phyloP scores from a whole-genome alignment of 2,888 invertebrate genomes.

The Rhorus exstirpatorius region DNA sequence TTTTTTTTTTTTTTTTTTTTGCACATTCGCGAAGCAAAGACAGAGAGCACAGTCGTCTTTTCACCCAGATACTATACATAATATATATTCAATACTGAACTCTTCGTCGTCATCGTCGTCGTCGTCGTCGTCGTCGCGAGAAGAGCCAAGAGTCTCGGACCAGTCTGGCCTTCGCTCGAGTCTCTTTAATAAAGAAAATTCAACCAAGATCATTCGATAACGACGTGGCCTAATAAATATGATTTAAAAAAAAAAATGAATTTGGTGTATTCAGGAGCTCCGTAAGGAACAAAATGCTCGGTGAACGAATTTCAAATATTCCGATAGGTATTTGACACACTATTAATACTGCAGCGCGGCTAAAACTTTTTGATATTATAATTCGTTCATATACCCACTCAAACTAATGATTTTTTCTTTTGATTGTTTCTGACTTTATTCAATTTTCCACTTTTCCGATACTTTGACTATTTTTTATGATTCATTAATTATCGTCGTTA shows the following conservation, averaged over 20 bases:
- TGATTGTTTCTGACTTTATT: too few relatives aligned
- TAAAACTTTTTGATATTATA: background rate
- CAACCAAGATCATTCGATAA: background rate
- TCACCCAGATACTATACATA: slow-evolving; percentile 13
- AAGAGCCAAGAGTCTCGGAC: slow-evolving; percentile 4
- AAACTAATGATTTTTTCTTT: too few relatives aligned
- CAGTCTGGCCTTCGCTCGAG: background rate
- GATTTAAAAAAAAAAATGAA: background rate
- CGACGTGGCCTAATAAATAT: background rate
- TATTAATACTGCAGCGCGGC: background rate
- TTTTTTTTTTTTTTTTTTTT: slow-evolving; percentile 42
- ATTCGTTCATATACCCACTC: too few relatives aligned
- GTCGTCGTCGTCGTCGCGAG: background rate
- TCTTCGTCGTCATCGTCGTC: slow-evolving; percentile 20
- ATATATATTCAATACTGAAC: slow-evolving; percentile 14
- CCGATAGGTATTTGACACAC: too few relatives aligned
- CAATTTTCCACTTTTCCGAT: too few relatives aligned
- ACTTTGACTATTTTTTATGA: too few relatives aligned
- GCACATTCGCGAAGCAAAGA: slow-evolving; percentile 24
- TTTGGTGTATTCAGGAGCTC: too few relatives aligned
- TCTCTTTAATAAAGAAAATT: slow-evolving; percentile 7
- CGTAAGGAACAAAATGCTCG: too few relatives aligned
- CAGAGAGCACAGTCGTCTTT: slow-evolving; percentile 21
- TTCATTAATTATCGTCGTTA: too few relatives aligned
- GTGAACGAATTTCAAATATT: too few relatives aligned